Evolutionary conservation across 2,888 invertebrate genomes (phyloP), one percentile per base, ranked within the genome.

Genomic region (Spodoptera picta): DNA sequence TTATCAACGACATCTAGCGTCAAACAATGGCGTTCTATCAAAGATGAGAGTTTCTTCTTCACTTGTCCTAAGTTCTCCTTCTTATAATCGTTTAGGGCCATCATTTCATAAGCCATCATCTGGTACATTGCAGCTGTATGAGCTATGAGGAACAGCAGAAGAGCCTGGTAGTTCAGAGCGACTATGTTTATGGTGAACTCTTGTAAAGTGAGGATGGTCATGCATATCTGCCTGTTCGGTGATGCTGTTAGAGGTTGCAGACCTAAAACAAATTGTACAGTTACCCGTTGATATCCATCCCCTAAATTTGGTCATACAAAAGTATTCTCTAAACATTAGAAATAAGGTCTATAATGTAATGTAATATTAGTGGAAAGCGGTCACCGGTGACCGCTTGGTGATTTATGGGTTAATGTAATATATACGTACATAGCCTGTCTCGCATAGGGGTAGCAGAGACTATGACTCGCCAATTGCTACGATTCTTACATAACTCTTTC

Each of bases 111-210:
- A 0, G 91, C 76, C 10, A 94, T 73, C 63, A 93, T 73, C 43
- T 84, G 79, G 52, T 88, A 93, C 87, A 92, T 90, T 0, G 79
- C 74, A 2, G 92, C 74, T 2, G 92, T 92, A 61, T 93, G 92
- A 0, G 86, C 86, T 61, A 93, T 88, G 3, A 92, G 75, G 14
- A 92, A 82, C 1, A 92, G 55, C 1, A 93, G 75, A 2, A 91
- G 73, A 0, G 84, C 84, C 77, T 93, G 93, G 58, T 88, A 94
- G 69, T 88, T 89, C 0, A 93, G 78, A 0, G 82, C 87, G 4
- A 87, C 84, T 0, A 54, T 63, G 67, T 84, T 82, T 48, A 91
- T 89, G 1, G 74, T 73, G 0, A 86, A 0, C 72, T 93, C 92
- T 80, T 89, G 85, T 0, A 73, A 0, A 1, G 60, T 64, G 1